Percentiles rank a stretch among this genome's conserved stretches.
phyloP scores from a whole-genome alignment of 2,888 invertebrate genomes.

The Ptychoptera albimana region DNA sequence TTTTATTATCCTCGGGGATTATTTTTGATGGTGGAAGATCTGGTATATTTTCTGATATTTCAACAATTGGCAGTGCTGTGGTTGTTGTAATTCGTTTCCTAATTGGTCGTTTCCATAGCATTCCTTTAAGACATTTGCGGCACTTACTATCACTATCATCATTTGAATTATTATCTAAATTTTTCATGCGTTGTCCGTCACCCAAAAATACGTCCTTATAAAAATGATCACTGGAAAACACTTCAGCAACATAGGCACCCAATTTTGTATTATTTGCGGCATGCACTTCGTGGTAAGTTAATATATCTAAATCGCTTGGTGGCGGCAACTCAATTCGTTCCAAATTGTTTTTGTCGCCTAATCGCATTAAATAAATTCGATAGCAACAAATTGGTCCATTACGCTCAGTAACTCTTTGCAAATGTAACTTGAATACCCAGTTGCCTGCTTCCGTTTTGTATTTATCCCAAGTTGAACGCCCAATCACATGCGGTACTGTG shows the following conservation, averaged over 20 bases:
- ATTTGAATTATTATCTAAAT: slow-evolving; percentile 6
- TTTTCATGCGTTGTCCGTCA: slow-evolving; percentile 34
- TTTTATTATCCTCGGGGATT: too few relatives aligned
- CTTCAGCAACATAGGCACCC: slow-evolving; percentile 74
- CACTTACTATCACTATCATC: slow-evolving; percentile 20
- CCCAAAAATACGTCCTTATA: slow-evolving; percentile 58
- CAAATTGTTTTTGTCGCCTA: slow-evolving; percentile 40
- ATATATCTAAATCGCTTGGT: slow-evolving; percentile 52
- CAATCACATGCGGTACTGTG: slow-evolving; percentile 46
- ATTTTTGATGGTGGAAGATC: too few relatives aligned
- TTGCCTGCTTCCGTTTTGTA: slow-evolving; percentile 42
- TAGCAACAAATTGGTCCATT: slow-evolving; percentile 83
- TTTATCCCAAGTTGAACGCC: slow-evolving; percentile 39
- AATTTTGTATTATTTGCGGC: slow-evolving; percentile 37
- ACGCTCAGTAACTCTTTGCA: slow-evolving; percentile 65
- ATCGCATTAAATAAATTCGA: slow-evolving; percentile 59
- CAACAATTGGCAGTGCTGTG: slow-evolving; percentile 3
- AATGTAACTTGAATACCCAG: slow-evolving; percentile 55
- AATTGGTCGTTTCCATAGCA: slow-evolving; percentile 11
- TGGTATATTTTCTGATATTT: too few relatives aligned
- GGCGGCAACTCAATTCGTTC: slow-evolving; percentile 44
- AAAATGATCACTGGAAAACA: slow-evolving; percentile 53
- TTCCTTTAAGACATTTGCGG: slow-evolving; percentile 19
- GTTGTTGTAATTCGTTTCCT: slow-evolving; percentile 9
- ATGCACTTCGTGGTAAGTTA: slow-evolving; percentile 59